Conservation (phyloP, 2,888 invertebrate genomes). For the Pinctada fucata region DNA sequence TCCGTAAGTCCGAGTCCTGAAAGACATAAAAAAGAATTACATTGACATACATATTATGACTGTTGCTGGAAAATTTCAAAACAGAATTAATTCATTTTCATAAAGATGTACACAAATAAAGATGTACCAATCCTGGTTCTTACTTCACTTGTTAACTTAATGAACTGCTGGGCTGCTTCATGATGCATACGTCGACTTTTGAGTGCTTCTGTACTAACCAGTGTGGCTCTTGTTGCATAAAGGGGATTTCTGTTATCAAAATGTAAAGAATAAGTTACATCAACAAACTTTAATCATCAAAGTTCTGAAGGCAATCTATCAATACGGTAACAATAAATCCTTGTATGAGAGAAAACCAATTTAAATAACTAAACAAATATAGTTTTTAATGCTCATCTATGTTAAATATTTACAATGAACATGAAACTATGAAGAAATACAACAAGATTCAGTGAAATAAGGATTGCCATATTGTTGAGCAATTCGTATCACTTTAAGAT, state of each 20-base stretch:
- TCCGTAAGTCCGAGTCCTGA: constrained; percentile 93
- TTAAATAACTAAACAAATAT: too few relatives aligned
- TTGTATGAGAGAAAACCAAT: too few relatives aligned
- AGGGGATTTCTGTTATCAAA: constrained; percentile 85
- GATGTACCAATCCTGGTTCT: neutral
- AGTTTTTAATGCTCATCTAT: too few relatives aligned
- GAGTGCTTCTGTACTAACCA: constrained; percentile 92
- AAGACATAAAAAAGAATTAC: constrained; percentile 30
- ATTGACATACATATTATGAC: neutral
- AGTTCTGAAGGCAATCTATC: too few relatives aligned
- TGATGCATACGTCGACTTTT: constrained; percentile 87
- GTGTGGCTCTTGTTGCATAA: constrained; percentile 93
- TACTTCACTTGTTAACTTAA: constrained; percentile 93
- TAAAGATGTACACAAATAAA: too few relatives aligned
- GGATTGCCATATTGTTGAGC: too few relatives aligned
- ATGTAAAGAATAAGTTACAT: neutral
- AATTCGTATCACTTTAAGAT: too few relatives aligned
- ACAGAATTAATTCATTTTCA: too few relatives aligned
- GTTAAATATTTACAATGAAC: neutral
- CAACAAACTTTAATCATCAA: too few relatives aligned
- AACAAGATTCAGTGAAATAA: too few relatives aligned
- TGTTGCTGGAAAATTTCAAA: too few relatives aligned
- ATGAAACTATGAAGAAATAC: neutral
- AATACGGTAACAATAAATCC: neutral
- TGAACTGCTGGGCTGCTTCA: constrained; percentile 96